Evolutionary conservation across 2,113 vertebrate genomes (phyloP).

Genomic region (Numida meleagris): DNA sequence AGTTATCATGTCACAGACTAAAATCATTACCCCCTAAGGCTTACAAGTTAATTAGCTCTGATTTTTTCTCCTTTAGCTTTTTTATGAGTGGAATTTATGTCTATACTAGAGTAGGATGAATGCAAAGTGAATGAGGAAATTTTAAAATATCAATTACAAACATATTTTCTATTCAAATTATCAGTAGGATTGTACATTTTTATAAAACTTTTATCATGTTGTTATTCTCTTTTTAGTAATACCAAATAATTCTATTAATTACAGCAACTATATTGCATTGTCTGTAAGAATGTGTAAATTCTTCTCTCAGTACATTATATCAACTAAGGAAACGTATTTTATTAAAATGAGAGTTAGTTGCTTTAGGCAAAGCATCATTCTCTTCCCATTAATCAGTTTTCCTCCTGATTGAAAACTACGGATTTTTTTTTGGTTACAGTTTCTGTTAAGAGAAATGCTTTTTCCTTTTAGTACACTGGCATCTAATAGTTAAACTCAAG

Average conservation of each 20-base stretch:
- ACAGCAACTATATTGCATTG: not conserved
- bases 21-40: not conserved
- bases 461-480: not conserved
- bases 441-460: not conserved
- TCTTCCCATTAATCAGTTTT: not conserved
- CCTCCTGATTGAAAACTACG: not conserved
- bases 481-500: not conserved
- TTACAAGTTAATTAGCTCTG: slow-evolving; percentile 18
- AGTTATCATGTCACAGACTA: not conserved
- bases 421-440: not conserved
- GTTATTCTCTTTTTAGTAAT: not conserved
- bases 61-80: not conserved
- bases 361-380: not conserved
- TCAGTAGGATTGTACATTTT: not conserved
- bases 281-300: not conserved
- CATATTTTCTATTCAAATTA: not conserved
- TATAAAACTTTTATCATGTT: not conserved
- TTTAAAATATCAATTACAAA: not conserved
- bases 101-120: not conserved
- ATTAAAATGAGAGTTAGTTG: not conserved
- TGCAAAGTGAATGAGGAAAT: not conserved
- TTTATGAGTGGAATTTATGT: not conserved
- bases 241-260: not conserved
- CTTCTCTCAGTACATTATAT: not conserved
- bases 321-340: not conserved